A percentile compares a stretch with the other conserved stretches of the same genome.
phyloP scores from a whole-genome alignment of 1,140 invertebrate species.

The Microvelia longipes region DNA sequence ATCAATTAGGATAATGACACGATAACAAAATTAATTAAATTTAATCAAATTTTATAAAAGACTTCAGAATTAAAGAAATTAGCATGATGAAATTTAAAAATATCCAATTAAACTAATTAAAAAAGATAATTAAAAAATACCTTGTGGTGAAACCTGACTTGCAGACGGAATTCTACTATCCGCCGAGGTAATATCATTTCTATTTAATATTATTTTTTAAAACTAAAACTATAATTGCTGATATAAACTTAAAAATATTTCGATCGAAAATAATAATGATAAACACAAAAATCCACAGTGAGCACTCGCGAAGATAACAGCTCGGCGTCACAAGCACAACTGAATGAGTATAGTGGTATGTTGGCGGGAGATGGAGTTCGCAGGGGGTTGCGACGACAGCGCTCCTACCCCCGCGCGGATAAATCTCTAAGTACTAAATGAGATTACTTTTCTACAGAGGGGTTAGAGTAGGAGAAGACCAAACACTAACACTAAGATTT shows the following conservation, averaged over 20 bases:
- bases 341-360: neutral
- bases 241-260: too few relatives aligned
- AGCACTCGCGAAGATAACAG: neutral
- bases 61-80: too few relatives aligned
- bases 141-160: neutral
- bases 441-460: conserved; percentile 1
- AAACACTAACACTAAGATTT: neutral
- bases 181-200: neutral
- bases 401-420: neutral
- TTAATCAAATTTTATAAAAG: too few relatives aligned
- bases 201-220: too few relatives aligned
- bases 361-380: neutral
- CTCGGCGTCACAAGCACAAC: neutral
- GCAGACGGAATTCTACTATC: neutral
- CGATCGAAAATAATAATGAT: too few relatives aligned
- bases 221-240: too few relatives aligned
- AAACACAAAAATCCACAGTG: too few relatives aligned
- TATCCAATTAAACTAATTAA: too few relatives aligned
- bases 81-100: too few relatives aligned
- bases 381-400: neutral
- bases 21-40: too few relatives aligned
- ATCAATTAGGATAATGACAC: too few relatives aligned
- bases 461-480: neutral
- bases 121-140: neutral
- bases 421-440: neutral